A percentile compares a stretch with the other conserved stretches of the same genome.
Conservation (phyloP, 2,888 invertebrate genomes). For the Cyaniris semiargus region DNA sequence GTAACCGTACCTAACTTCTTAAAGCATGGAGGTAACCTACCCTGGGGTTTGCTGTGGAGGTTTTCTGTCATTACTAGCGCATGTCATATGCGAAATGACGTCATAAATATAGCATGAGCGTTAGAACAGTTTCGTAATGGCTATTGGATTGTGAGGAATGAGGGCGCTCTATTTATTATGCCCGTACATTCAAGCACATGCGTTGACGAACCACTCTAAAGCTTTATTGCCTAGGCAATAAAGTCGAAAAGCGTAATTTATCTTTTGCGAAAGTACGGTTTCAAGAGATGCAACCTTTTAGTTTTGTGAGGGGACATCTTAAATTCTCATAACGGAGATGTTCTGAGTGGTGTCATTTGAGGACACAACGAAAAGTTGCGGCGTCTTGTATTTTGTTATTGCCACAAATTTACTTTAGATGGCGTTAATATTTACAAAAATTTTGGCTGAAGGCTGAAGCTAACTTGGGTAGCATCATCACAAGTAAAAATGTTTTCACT, state of each 20-base stretch:
- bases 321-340: too few species aligned
- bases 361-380: too few species aligned
- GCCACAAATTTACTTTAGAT: too few species aligned
- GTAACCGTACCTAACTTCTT: too few species aligned
- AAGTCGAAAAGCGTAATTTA: background rate
- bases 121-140: background rate
- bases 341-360: too few species aligned
- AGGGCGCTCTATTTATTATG: background rate
- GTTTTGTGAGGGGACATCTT: background rate
- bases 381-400: too few species aligned
- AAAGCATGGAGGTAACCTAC: too few species aligned
- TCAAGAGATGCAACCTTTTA: background rate
- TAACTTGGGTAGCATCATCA: too few species aligned
- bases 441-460: too few species aligned
- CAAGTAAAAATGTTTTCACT: too few species aligned
- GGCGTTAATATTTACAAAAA: too few species aligned
- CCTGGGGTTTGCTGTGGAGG: too few species aligned
- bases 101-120: background rate
- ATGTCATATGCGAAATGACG: background rate
- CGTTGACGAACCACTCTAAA: background rate
- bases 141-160: background rate
- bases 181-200: background rate
- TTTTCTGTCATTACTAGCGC: background rate
- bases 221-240: background rate
- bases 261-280: background rate